Percentiles rank a stretch among this genome's conserved stretches.
These are phyloP conservation scores for Sinocyclocheilus grahami DNA, from an alignment of 2,113 vertebrate genomes.

Conservation along the genomic window DNA sequence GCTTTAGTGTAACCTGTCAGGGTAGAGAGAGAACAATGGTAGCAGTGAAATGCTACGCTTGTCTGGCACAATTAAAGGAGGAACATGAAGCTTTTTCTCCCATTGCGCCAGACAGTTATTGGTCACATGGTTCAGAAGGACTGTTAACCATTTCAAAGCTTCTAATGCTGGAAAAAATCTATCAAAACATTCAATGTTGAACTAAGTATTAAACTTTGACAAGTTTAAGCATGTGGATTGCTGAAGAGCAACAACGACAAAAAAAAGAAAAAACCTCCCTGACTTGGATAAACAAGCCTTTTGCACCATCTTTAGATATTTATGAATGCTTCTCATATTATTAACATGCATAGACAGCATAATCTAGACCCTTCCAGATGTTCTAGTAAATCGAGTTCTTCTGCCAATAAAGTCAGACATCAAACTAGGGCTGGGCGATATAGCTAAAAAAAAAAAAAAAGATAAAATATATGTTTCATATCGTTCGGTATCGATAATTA, in stretches of 20 bases:
- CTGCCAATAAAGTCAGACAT: not conserved
- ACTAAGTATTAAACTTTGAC: not conserved
- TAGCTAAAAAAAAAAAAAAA: too few species aligned
- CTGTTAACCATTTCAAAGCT: not conserved
- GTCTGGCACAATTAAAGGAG: not conserved
- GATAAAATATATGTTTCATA: too few species aligned
- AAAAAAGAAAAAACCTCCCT: not conserved
- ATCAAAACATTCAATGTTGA: not conserved
- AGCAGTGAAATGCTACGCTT: not conserved
- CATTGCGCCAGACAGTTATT: not conserved
- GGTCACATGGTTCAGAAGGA: not conserved
- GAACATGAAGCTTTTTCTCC: not conserved
- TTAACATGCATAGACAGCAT: conserved; percentile 3
- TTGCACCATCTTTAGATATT: not conserved
- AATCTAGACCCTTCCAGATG: conserved; percentile 12
- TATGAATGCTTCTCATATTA: not conserved
- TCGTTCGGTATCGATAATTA: too few species aligned
- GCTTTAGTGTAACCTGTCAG: not conserved
- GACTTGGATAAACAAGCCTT: not conserved
- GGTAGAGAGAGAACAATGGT: not conserved
- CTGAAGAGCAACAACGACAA: not conserved
- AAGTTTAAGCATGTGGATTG: not conserved
- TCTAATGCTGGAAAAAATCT: not conserved
- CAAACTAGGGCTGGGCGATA: not conserved
- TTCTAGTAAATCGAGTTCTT: not conserved